Evolutionary conservation across 2,797 vertebrate genomes (phyloP), one percentile per base, ranked within the genome.

Genomic region (Epinephelus awoara): DNA sequence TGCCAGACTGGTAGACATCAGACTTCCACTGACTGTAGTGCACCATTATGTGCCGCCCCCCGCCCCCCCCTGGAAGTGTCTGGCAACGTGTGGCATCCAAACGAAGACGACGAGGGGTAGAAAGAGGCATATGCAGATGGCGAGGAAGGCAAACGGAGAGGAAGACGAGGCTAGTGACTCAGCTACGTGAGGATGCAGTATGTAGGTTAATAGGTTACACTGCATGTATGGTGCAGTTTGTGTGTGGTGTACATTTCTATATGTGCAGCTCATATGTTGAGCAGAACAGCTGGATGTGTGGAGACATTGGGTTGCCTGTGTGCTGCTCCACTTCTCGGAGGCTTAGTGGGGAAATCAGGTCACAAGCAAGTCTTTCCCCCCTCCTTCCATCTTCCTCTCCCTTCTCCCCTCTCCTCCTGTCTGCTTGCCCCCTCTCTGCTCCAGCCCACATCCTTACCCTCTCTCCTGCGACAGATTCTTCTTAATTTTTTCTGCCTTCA

Each of bases 331-430:
- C 85, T 70, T 82, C 78, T 90, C 55, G 25, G n/a, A 79, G 87
- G 91, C 90, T 91, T 91, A 87, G 79, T 77, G 69, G 69, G 74
- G 84, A 95, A 95, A 94, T 93, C 91, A 88, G 93, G 93, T 94
- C 94, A 94, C 78, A 64, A 87, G 82, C 83, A 74, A 75, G 78
- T 66, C 67, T 46, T 9, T 13, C 56, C 34, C 50, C 17, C 70
- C 57, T 15, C 70, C 51, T 47, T 68, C 73, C 64, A 66, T 84
- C 82, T 77, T 67, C 46, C 67, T 79, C 56, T 69, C 73, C 34
- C 4, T 74, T 75, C 83, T 47, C 55, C 78, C 2, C 25, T 75
- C 82, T 75, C 46, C 59, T n/a, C 59, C 59, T 75, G 12, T 82
- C 73, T 83, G 7, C 58, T 65, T 69, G 47, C 72, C 77, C 79